A percentile compares a stretch with the other conserved stretches of the same genome.
These are phyloP conservation scores for Pomacea maculata DNA, from an alignment of 1,140 invertebrate genomes.

Conservation along the genomic window DNA sequence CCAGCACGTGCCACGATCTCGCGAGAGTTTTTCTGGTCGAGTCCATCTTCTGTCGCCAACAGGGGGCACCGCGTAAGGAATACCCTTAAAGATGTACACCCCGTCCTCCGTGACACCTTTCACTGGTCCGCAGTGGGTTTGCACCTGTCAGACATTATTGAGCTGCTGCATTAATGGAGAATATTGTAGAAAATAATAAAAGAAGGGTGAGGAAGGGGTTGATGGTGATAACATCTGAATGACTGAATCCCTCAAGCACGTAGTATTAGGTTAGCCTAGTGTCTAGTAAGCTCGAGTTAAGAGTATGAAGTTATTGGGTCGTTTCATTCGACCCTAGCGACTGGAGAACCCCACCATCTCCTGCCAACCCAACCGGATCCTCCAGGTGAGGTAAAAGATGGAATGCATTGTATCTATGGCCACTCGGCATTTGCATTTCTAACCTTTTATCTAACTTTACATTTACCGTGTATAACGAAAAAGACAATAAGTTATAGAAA, in stretches of 20 bases:
- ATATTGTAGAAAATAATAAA: not conserved
- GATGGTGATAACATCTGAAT: constrained; percentile 14
- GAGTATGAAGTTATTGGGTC: not conserved
- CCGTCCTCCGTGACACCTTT: constrained; percentile 67
- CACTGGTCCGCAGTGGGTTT: constrained; percentile 18
- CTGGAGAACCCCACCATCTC: not conserved
- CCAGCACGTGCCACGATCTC: constrained; percentile 36
- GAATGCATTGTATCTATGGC: too few relatives aligned
- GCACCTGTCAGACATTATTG: constrained; percentile 6
- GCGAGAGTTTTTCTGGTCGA: constrained; percentile 70
- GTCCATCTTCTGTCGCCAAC: constrained; percentile 74
- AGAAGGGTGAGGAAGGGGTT: not conserved
- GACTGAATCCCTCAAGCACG: not conserved
- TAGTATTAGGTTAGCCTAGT: not conserved
- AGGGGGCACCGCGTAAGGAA: constrained; percentile 86
- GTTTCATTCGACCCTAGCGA: constrained; percentile 1
- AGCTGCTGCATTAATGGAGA: constrained; percentile 18
- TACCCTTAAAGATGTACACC: constrained; percentile 83
- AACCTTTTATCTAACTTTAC: too few relatives aligned
- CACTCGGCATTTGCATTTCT: too few relatives aligned
- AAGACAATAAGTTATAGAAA: too few relatives aligned
- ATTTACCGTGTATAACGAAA: too few relatives aligned
- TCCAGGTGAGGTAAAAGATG: too few relatives aligned
- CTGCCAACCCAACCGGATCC: not conserved
- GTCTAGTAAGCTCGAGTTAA: not conserved